Evolutionary conservation across 2,113 vertebrate genomes (phyloP).

Genomic region (Anhinga rufa): DNA sequence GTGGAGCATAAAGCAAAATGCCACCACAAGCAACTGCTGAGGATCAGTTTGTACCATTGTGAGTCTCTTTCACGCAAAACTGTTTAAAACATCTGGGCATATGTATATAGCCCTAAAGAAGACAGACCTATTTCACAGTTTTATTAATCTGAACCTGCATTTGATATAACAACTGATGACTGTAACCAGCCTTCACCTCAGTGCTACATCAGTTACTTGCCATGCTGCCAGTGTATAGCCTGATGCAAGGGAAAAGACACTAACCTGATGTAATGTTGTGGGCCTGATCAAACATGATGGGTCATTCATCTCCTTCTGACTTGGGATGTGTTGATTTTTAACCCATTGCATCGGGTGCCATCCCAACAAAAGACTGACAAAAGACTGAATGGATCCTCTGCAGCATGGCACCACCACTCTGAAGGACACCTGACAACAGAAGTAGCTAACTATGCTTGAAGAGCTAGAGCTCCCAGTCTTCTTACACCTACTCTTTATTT

Average conservation of each 20-base stretch:
- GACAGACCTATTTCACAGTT: not conserved
- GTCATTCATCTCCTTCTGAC: not conserved
- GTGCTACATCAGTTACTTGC: not conserved
- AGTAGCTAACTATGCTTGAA: conserved; percentile 20
- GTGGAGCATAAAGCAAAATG: not conserved
- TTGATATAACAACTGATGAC: not conserved
- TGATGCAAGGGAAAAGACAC: not conserved
- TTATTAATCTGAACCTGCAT: not conserved
- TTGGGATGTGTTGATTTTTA: conserved; percentile 1
- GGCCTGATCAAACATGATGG: not conserved
- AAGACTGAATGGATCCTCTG: conserved; percentile 19
- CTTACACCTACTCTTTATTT: not conserved
- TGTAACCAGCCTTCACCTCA: not conserved
- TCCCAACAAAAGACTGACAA: not conserved
- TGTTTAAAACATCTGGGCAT: not conserved
- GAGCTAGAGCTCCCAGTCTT: not conserved
- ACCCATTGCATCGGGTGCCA: not conserved
- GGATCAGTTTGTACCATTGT: not conserved
- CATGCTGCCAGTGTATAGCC: not conserved
- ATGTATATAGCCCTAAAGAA: not conserved
- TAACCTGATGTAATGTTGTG: not conserved
- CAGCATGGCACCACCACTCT: not conserved
- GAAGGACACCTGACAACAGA: conserved; percentile 11
- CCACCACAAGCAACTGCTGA: not conserved
- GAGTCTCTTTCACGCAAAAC: not conserved